Percentiles rank a stretch among this genome's conserved stretches.
These are phyloP conservation scores for Oryzias sinensis DNA, from an alignment of 2,797 vertebrate genomes.

Conservation along the genomic window DNA sequence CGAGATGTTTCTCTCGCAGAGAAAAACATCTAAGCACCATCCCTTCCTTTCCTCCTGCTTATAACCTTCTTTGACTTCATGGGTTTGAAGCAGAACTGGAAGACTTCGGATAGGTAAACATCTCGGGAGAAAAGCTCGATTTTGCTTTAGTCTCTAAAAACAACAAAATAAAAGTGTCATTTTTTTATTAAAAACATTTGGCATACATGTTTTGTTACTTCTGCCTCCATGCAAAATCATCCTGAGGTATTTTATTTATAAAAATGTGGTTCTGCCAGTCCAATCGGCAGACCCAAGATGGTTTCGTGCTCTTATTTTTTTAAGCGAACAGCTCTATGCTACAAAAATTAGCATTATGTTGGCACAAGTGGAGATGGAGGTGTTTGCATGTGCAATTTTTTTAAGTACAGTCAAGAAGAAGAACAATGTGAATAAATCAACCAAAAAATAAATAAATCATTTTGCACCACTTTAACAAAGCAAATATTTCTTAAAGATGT, in stretches of 20 bases:
- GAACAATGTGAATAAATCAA: slow-evolving; percentile 32
- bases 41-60: slow-evolving; percentile 24
- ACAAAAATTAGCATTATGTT: slow-evolving; percentile 41
- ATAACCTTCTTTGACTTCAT: slow-evolving; percentile 50
- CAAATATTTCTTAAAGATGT: slow-evolving; percentile 49
- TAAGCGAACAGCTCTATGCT: slow-evolving; percentile 50
- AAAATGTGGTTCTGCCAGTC: slow-evolving; percentile 74
- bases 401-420: slow-evolving; percentile 45
- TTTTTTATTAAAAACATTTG: slow-evolving; percentile 50
- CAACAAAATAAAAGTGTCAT: neutral
- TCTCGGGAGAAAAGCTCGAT: slow-evolving; percentile 55
- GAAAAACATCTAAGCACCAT: slow-evolving; percentile 27
- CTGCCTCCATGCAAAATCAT: slow-evolving; percentile 70
- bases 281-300: slow-evolving; percentile 65
- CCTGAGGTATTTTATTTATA: slow-evolving; percentile 81
- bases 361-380: slow-evolving; percentile 46
- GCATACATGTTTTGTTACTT: slow-evolving; percentile 50
- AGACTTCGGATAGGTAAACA: slow-evolving; percentile 79
- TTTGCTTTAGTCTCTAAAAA: slow-evolving; percentile 24
- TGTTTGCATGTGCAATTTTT: slow-evolving; percentile 58
- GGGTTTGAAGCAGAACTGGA: slow-evolving; percentile 68
- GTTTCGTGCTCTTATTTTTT: slow-evolving; percentile 30
- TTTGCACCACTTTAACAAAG: slow-evolving; percentile 58
- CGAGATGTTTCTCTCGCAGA: slow-evolving; percentile 1
- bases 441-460: slow-evolving; percentile 62